phyloP scores from a whole-genome alignment of 2,797 vertebrate genomes.

The Epinephelus coioides region DNA sequence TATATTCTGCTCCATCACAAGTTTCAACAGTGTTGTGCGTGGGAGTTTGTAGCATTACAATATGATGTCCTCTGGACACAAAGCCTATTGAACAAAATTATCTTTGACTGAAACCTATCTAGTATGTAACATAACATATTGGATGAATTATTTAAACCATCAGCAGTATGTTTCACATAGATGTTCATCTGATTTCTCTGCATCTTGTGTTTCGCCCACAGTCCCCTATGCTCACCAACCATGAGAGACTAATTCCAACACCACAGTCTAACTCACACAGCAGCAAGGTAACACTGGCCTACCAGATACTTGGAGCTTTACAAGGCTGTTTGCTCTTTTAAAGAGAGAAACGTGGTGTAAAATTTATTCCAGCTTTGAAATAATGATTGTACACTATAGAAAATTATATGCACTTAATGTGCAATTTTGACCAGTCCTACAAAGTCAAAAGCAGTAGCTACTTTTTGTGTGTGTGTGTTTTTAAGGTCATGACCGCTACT shows the following conservation, averaged over 20 bases:
- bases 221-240: constrained; percentile 66
- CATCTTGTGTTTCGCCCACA: constrained; percentile 59
- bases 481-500: constrained; percentile 8
- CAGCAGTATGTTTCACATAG: constrained; percentile 1
- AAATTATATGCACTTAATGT: constrained; percentile 3
- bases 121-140: constrained; percentile 14
- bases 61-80: constrained; percentile 30
- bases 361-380: not conserved
- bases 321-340: not conserved
- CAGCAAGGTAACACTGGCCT: constrained; percentile 71
- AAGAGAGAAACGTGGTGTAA: not conserved
- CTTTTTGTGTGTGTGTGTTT: not conserved
- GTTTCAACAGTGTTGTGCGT: constrained; percentile 30
- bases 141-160: constrained; percentile 27
- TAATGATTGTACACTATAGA: not conserved
- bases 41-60: constrained; percentile 33
- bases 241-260: constrained; percentile 62
- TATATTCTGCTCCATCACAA: constrained; percentile 29
- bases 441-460: constrained; percentile 22
- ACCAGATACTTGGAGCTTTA: not conserved
- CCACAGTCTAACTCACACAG: constrained; percentile 61
- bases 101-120: constrained; percentile 21
- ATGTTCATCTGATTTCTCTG: constrained; percentile 46
- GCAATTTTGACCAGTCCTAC: not conserved
- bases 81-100: constrained; percentile 21